Base-by-base conservation (phyloP, 2,113 vertebrate species). In the Nothocercus nigrocapillus region DNA sequence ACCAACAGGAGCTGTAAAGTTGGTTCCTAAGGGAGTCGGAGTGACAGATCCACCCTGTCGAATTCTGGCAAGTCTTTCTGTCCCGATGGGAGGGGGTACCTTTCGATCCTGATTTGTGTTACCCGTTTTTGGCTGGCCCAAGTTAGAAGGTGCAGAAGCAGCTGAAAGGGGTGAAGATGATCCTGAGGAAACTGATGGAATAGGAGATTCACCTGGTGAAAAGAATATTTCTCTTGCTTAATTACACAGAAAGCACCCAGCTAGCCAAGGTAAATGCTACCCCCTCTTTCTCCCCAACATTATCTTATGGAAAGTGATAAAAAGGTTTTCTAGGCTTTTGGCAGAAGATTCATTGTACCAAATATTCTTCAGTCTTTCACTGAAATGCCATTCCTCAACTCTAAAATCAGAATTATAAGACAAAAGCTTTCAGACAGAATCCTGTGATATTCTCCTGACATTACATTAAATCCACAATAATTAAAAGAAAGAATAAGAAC, bases 81-180 rank as follows among this genome's bases (percentile, higher is more conserved):
- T 99, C 92, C 99, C 99, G 17, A 99, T 99, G 36, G 99, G 99
- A 6, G 98, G 99, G 22, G 99, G 99, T 40, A 99, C 99, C 97
- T 99, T 99, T 16, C 99, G 98, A 82, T 99, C 99, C 82, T 98
- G 99, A 45, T 91, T 98, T 92, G 98, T 91, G 74, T 54, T 98
- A 92, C 98, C 98, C 88, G 97, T 96, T 97, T 99, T 99, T 51
- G 98, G 97, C 96, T 99, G 99, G 95, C 98, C 98, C 96, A 99
- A 88, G 63, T 98, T 97, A 58, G 98, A 98, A 83, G 98, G 98
- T 82, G 98, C 98, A 42, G 98, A 98, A 90, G 98, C 98, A 66
- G 99, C 98, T 98, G 99, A 99, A 86, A 99, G 98, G 93, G 99
- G 98, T 2, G 99, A 99, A 93, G 99, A 99, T 40, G 99, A 98